These are phyloP conservation scores for Anolis sagrei DNA, from an alignment of 2,113 vertebrate genomes.

Conservation along the genomic window DNA sequence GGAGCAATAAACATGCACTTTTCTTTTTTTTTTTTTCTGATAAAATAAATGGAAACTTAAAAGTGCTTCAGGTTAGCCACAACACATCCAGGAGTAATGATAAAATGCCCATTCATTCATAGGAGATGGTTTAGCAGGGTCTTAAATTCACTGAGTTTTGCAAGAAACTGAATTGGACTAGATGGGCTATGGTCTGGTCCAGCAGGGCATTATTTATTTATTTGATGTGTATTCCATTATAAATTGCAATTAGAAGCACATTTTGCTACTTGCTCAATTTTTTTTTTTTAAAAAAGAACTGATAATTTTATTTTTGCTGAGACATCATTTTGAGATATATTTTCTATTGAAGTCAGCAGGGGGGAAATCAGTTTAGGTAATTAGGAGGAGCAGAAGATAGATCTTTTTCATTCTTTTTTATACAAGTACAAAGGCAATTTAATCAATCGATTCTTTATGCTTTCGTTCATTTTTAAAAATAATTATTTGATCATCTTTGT, in stretches of 20 bases:
- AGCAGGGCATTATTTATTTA: not conserved
- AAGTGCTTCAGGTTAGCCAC: not conserved
- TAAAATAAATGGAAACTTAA: not conserved
- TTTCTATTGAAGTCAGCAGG: slow-evolving; percentile 1
- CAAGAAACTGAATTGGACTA: not conserved
- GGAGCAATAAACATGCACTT: not conserved
- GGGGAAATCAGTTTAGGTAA: not conserved
- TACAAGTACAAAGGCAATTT: not conserved
- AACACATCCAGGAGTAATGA: not conserved
- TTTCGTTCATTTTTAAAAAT: not conserved
- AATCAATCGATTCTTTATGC: not conserved
- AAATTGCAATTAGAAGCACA: slow-evolving; percentile 20
- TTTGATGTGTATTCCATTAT: slow-evolving; percentile 9
- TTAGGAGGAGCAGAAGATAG: not conserved
- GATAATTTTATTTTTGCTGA: not conserved
- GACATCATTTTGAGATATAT: not conserved
- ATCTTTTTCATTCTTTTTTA: slow-evolving; percentile 3
- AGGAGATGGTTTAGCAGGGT: slow-evolving; percentile 35
- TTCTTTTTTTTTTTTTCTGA: not conserved
- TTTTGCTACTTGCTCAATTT: slow-evolving; percentile 35
- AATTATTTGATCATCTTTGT: not conserved
- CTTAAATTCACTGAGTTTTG: not conserved
- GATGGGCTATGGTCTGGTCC: not conserved
- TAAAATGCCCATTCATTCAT: not conserved
- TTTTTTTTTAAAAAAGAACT: not conserved